These are phyloP conservation scores for Bursaphelenchus mucronatus DNA, from an alignment of 1,140 invertebrate species.

Conservation along the genomic window DNA sequence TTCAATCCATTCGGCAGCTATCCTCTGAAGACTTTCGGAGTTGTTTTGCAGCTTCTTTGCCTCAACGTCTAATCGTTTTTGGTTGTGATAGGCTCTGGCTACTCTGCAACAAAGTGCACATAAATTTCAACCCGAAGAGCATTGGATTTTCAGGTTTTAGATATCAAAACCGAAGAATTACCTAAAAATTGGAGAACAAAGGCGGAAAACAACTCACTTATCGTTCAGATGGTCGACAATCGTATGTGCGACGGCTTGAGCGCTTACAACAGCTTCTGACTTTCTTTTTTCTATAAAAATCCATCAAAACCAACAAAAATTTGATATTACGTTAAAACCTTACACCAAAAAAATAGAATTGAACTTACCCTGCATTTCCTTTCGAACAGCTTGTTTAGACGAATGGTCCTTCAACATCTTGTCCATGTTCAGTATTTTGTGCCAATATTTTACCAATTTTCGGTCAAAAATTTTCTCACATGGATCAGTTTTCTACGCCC, in stretches of 20 bases:
- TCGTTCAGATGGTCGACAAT: conserved; percentile 30
- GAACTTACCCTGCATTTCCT: conserved; percentile 27
- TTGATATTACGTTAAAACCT: too few relatives aligned
- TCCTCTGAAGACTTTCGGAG: conserved; percentile 1
- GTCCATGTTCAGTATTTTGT: background rate
- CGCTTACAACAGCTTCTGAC: conserved; percentile 26
- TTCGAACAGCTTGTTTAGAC: conserved; percentile 29
- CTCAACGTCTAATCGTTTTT: conserved; percentile 31
- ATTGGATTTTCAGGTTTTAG: background rate
- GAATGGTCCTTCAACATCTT: conserved; percentile 26
- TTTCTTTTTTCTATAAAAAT: conserved; percentile 28
- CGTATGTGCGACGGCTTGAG: conserved; percentile 17
- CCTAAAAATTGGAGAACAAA: background rate
- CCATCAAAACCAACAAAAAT: conserved; percentile 3
- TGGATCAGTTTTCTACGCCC: too few relatives aligned
- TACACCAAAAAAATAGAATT: background rate
- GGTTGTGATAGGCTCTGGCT: conserved; percentile 25
- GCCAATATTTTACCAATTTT: too few relatives aligned
- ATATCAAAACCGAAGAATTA: background rate
- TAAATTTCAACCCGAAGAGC: background rate
- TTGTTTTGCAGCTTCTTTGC: conserved; percentile 26
- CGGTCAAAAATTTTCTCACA: too few relatives aligned
- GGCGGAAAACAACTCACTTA: conserved; percentile 14
- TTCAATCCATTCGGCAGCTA: conserved; percentile 25
- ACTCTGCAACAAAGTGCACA: conserved; percentile 20